Base-by-base conservation (phyloP, 2,888 invertebrate species). In the Altica lythri region DNA sequence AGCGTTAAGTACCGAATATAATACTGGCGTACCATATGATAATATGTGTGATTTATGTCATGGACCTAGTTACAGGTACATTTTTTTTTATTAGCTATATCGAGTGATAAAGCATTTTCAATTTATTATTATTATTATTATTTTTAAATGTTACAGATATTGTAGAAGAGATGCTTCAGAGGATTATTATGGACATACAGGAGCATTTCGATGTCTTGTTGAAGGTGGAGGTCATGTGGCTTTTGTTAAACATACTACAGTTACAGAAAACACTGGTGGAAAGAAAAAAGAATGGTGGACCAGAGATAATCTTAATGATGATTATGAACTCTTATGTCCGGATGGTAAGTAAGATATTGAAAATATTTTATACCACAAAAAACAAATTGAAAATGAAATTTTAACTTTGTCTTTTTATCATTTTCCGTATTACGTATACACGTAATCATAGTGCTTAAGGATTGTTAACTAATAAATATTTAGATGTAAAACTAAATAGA, bases 211-310 rank as follows among this genome's bases (percentile, higher is more conserved):
- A 32, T 97, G 97, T 73, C 82, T 97, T 57, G 91, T 94, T 1
- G 96, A 96, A 77, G 94, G 96, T 25, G 95, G 95, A 2, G 97
- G 97, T 0, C 88, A 93, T 70, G 94, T 97, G 3, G 96, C 97
- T 0, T 97, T 97, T 77, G 92, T 94, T 29, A 90, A 95, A 51
- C 97, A 97, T 77, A 90, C 92, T 1, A 95, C 96, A 0, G 92
- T 95, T 0, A 84, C 86, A 43, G 95, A 95, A 72, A 95, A 91
- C 71, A 90, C 93, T 0, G 93, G 92, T 55, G 95, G 96, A 0
- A 87, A 94, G 59, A 86, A 95, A 43, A 83, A 85, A 57, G 94
- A 94, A 73, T 92, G 89, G 79, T 97, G 97, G 97, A 92, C 96
- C 0, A 79, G 97, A 22, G 95, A 96, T 75, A 85, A 94, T 51